phyloP scores from a whole-genome alignment of 2,888 invertebrate genomes.

The Anaspis maculata region DNA sequence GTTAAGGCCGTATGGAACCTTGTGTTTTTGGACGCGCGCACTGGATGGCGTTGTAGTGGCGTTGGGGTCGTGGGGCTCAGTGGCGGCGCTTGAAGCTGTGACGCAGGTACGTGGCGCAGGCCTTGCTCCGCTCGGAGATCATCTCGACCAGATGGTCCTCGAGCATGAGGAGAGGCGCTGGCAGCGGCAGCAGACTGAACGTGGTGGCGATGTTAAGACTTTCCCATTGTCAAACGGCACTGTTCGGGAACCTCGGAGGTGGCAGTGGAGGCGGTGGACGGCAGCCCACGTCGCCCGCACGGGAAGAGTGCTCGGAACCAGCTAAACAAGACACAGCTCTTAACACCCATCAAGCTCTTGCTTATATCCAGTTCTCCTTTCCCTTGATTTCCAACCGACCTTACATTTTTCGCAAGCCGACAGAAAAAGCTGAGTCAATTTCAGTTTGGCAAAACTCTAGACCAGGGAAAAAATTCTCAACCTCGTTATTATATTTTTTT shows the following conservation, averaged over 20 bases:
- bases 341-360: too few relatives aligned
- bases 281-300: slow-evolving; percentile 56
- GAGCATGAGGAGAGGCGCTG: slow-evolving; percentile 44
- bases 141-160: slow-evolving; percentile 54
- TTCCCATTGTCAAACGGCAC: slow-evolving; percentile 77
- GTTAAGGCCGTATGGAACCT: too few relatives aligned
- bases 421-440: too few relatives aligned
- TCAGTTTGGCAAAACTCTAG: too few relatives aligned
- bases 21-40: too few relatives aligned
- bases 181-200: slow-evolving; percentile 42
- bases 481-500: too few relatives aligned
- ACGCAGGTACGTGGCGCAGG: slow-evolving; percentile 60
- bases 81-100: slow-evolving; percentile 51
- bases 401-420: too few relatives aligned
- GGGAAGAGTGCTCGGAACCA: slow-evolving; percentile 84
- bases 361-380: too few relatives aligned
- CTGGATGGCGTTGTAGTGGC: too few relatives aligned
- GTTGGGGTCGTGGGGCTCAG: slow-evolving; percentile 12
- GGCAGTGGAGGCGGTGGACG: slow-evolving; percentile 76
- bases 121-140: slow-evolving; percentile 51
- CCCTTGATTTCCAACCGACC: too few relatives aligned
- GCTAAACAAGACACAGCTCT: slow-evolving; percentile 44
- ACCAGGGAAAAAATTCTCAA: too few relatives aligned
- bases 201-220: slow-evolving; percentile 50
- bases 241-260: slow-evolving; percentile 70